Conservation (phyloP, 2,797 vertebrate genomes). For the Alca torda region DNA sequence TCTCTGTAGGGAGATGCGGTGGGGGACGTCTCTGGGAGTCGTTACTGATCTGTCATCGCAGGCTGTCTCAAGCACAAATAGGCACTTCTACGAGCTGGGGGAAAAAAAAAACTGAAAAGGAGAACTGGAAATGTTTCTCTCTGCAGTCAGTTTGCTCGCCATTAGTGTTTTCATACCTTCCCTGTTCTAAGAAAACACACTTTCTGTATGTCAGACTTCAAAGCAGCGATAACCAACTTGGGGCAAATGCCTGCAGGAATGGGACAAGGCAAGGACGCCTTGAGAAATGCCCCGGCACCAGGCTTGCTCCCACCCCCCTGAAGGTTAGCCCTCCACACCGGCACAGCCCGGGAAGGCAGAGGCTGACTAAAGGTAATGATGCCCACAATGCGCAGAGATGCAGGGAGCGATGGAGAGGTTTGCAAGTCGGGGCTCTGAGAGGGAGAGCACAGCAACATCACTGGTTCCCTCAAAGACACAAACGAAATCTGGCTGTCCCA, state of each 20-base stretch:
- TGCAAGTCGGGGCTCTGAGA: not conserved
- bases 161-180: constrained; percentile 24
- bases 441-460: not conserved
- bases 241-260: not conserved
- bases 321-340: not conserved
- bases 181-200: not conserved
- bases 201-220: not conserved
- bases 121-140: constrained; percentile 30
- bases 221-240: not conserved
- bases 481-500: rapidly evolving
- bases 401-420: not conserved
- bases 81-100: constrained; percentile 8
- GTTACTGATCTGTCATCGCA: not conserved
- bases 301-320: not conserved
- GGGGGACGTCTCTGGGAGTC: not conserved
- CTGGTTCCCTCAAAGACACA: not conserved
- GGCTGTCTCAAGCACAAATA: not conserved
- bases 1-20: not conserved
- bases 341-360: not conserved
- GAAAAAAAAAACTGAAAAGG: not conserved
- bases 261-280: not conserved
- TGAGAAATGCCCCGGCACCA: not conserved
- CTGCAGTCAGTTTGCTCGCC: not conserved
- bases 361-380: not conserved
- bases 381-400: not conserved